A percentile compares a stretch with the other conserved stretches of the same genome.
Conservation (phyloP, 2,113 vertebrate species). For the Sturnira hondurensis region DNA sequence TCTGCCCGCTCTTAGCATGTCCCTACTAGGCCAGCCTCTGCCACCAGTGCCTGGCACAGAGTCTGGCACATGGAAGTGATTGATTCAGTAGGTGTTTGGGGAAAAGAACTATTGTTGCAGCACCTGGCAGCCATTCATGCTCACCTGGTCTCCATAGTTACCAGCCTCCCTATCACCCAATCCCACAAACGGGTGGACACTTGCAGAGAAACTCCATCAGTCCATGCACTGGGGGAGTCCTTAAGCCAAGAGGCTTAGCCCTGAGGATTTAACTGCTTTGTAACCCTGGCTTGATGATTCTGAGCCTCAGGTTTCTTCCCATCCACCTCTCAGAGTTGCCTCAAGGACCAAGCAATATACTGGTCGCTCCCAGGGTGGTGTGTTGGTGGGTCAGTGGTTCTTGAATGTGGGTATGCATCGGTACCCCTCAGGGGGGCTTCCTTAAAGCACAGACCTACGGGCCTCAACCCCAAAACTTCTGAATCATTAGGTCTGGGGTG, state of each 20-base stretch:
- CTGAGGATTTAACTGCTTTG: neutral
- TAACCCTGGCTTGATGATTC: neutral
- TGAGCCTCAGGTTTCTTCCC: neutral
- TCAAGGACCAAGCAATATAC: neutral
- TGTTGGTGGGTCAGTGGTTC: neutral
- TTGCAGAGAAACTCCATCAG: neutral
- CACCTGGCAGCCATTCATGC: neutral
- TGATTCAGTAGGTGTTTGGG: neutral
- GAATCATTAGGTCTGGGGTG: neutral
- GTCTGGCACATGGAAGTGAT: neutral
- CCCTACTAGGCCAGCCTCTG: neutral
- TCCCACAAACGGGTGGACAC: neutral
- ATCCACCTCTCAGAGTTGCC: neutral
- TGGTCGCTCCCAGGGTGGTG: too few relatives aligned
- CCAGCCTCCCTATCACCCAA: neutral
- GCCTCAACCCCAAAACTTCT: neutral
- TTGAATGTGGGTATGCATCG: neutral
- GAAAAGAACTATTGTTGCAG: neutral
- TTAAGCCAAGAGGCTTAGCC: neutral
- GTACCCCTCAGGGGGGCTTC: neutral
- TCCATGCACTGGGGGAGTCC: neutral
- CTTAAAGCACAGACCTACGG: neutral
- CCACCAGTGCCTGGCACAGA: neutral
- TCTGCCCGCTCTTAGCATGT: neutral
- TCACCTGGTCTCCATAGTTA: neutral